phyloP scores from a whole-genome alignment of 2,113 vertebrate genomes.

The Polypterus senegalus region DNA sequence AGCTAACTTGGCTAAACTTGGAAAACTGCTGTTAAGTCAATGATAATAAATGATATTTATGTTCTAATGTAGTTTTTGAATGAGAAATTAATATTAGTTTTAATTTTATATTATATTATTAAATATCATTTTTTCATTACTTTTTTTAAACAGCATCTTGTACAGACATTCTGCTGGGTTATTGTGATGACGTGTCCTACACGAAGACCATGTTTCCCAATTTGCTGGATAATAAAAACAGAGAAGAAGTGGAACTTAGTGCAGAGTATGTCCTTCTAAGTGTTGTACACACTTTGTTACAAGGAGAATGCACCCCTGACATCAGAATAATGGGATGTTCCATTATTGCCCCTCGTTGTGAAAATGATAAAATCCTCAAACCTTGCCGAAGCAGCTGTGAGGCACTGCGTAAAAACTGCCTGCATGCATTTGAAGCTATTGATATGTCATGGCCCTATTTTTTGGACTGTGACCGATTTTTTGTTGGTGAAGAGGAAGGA shows the following conservation, averaged over 20 bases:
- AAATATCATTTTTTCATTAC: neutral
- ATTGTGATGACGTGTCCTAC: conserved; percentile 71
- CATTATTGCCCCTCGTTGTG: conserved; percentile 71
- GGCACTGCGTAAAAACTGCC: conserved; percentile 58
- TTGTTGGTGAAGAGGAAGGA: conserved; percentile 62
- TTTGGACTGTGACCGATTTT: conserved; percentile 81
- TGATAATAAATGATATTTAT: too few relatives aligned
- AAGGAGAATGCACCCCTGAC: conserved; percentile 84
- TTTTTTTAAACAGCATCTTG: conserved; percentile 51
- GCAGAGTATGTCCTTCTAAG: conserved; percentile 81
- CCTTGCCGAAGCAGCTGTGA: conserved; percentile 77
- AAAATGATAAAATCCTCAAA: conserved; percentile 43
- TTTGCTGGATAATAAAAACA: conserved; percentile 61
- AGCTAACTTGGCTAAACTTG: too few relatives aligned
- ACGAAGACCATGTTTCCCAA: conserved; percentile 67
- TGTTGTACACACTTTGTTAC: conserved; percentile 73
- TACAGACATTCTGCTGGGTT: conserved; percentile 59
- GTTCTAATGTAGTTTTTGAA: too few relatives aligned
- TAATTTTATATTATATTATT: neutral
- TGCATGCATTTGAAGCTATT: conserved; percentile 76
- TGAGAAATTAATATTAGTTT: too few relatives aligned
- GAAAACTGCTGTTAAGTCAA: too few relatives aligned
- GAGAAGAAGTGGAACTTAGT: conserved; percentile 65
- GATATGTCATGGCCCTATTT: conserved; percentile 98
- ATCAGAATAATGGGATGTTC: conserved; percentile 83